Evolutionary conservation across 2,797 vertebrate species (phyloP).

Genomic region (Acanthurus tractus): DNA sequence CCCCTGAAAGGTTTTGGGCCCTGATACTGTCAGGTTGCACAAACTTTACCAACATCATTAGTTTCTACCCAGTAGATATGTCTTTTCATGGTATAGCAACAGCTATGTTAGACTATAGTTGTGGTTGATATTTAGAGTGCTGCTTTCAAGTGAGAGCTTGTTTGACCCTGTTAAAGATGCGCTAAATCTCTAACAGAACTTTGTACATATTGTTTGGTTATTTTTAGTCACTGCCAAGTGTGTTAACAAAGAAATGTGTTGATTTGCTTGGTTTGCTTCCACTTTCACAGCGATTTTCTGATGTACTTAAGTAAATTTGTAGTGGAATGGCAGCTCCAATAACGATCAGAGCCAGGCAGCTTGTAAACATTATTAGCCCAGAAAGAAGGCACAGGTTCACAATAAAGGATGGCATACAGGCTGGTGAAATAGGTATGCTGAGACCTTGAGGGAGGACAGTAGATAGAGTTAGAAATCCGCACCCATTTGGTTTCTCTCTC

Average conservation of each 20-base stretch:
- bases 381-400: constrained; percentile 4
- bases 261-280: background rate
- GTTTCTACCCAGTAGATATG: too few relatives aligned
- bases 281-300: constrained; percentile 9
- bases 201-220: background rate
- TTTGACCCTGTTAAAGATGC: too few relatives aligned
- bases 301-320: background rate
- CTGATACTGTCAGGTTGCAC: too few relatives aligned
- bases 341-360: background rate
- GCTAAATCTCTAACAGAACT: background rate
- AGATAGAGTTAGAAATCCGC: constrained; percentile 19
- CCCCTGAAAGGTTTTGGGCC: too few relatives aligned
- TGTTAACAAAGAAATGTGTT: background rate
- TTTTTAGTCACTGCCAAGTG: background rate
- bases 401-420: constrained; percentile 1
- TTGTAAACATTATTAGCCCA: constrained; percentile 7
- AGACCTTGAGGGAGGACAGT: constrained; percentile 20
- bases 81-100: too few relatives aligned
- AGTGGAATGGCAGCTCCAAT: background rate
- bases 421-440: constrained; percentile 20
- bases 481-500: constrained; percentile 55
- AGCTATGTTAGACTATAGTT: background rate
- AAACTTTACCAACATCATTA: too few relatives aligned
- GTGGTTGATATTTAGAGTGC: background rate
- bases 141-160: background rate